A percentile compares a stretch with the other conserved stretches of the same genome.
These are phyloP conservation scores for Brachionus manjavacas DNA, from an alignment of 1,140 invertebrate genomes.

Conservation along the genomic window DNA sequence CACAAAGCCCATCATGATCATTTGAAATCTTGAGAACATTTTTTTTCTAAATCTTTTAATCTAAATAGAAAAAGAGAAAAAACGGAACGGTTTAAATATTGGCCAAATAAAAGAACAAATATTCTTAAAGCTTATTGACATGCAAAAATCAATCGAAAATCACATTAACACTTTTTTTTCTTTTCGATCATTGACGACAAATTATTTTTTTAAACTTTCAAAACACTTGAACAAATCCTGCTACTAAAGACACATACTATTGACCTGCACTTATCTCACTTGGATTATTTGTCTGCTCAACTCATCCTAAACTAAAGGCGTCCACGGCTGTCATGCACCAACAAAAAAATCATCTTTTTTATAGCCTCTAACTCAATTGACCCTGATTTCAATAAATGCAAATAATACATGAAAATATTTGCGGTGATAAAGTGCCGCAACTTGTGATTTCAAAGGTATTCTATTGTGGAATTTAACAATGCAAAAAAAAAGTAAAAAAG, in stretches of 20 bases:
- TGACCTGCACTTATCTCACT: not conserved
- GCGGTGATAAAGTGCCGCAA: slow-evolving; percentile 15
- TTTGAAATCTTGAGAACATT: slow-evolving; percentile 31
- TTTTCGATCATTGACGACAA: not conserved
- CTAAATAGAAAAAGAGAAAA: slow-evolving; percentile 1
- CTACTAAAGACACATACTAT: not conserved
- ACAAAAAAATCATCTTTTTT: not conserved
- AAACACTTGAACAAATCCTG: not conserved
- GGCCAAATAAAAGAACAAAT: not conserved
- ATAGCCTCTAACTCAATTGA: not conserved
- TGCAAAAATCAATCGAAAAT: slow-evolving; percentile 14
- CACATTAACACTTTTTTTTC: not conserved
- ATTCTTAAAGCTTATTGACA: slow-evolving; percentile 39
- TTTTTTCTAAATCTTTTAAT: slow-evolving; percentile 12
- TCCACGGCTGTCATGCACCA: not conserved
- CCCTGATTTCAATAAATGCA: not conserved
- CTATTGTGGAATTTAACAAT: not conserved
- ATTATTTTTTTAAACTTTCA: slow-evolving; percentile 11
- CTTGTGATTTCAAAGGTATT: not conserved
- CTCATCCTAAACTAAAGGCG: not conserved
- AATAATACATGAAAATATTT: not conserved
- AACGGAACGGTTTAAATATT: not conserved
- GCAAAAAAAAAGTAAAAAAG: not conserved
- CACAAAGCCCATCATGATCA: not conserved
- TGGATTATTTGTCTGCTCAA: not conserved